Percentiles rank a stretch among this genome's conserved stretches.
These are phyloP conservation scores for Spatula versicolor DNA, from an alignment of 2,797 vertebrate genomes.

Conservation along the genomic window DNA sequence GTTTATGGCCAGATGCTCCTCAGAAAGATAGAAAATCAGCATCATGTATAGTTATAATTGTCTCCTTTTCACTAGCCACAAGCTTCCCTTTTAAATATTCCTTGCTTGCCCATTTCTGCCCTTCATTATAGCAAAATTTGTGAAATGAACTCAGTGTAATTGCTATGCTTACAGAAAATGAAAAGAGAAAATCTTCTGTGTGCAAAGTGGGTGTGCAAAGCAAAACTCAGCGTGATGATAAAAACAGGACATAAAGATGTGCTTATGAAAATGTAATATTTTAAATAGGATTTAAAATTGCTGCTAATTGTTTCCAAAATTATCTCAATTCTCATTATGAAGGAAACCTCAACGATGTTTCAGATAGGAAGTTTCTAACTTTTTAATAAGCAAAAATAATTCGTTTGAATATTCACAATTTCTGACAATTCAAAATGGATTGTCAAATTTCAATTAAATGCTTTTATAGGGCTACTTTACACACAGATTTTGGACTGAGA, in stretches of 20 bases:
- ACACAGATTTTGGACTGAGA: neutral
- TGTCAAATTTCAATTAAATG: neutral
- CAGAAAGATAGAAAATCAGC: neutral
- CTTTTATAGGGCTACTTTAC: neutral
- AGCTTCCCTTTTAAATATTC: neutral
- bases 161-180: neutral
- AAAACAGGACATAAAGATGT: neutral
- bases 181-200: conserved; percentile 1
- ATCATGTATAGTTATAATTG: neutral
- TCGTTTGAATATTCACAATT: neutral
- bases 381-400: neutral
- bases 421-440: neutral
- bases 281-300: neutral
- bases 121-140: neutral
- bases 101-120: neutral
- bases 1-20: neutral
- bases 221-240: neutral
- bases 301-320: neutral
- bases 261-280: neutral
- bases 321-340: neutral
- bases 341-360: neutral
- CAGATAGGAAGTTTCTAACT: neutral
- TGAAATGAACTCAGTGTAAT: neutral
- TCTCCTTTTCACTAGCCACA: neutral
- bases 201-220: neutral